Evolutionary conservation across 2,797 vertebrate genomes (phyloP).

Genomic region (Muraenolepis orangiensis): DNA sequence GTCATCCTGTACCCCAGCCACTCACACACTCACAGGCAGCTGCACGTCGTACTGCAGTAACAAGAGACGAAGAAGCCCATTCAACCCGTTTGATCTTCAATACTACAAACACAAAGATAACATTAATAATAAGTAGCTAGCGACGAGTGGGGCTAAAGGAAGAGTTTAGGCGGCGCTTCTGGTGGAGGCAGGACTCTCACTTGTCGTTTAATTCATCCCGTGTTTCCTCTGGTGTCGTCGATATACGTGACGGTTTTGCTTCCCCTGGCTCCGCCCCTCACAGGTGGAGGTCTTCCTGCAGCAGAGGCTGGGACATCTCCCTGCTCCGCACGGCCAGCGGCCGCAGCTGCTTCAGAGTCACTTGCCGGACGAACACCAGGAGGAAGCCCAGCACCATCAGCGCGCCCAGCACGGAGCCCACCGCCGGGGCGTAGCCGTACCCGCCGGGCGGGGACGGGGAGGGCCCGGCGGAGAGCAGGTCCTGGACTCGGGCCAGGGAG

Average conservation of each 20-base stretch:
- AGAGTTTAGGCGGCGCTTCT: conserved; percentile 45
- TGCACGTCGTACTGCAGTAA: no score
- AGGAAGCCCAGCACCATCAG: conserved; percentile 81
- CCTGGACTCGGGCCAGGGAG: conserved; percentile 77
- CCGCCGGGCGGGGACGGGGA: conserved; percentile 25
- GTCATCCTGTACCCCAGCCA: conserved; percentile 43
- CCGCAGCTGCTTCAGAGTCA: conserved; percentile 76
- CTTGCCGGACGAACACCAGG: conserved; percentile 76
- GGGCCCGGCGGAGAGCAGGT: conserved; percentile 71
- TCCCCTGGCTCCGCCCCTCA: conserved; percentile 34
- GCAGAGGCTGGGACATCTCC: conserved; percentile 85
- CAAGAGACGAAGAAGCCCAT: neutral
- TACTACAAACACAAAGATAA: neutral
- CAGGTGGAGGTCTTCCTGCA: conserved; percentile 75
- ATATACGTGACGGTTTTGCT: no score
- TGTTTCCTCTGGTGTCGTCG: neutral
- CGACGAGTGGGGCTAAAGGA: conserved; percentile 12
- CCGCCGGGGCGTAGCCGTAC: conserved; percentile 66
- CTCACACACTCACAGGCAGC: no score
- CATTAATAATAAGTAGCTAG: neutral
- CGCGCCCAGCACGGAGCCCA: conserved; percentile 80
- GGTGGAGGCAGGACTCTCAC: conserved; percentile 27
- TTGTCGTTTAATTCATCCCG: neutral
- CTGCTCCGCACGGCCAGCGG: conserved; percentile 67
- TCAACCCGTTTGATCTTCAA: neutral